Percentiles rank a stretch among this genome's conserved stretches.
phyloP scores from a whole-genome alignment of 92 coral and sea anemone species.

The Umimayanthus chanpuru region DNA sequence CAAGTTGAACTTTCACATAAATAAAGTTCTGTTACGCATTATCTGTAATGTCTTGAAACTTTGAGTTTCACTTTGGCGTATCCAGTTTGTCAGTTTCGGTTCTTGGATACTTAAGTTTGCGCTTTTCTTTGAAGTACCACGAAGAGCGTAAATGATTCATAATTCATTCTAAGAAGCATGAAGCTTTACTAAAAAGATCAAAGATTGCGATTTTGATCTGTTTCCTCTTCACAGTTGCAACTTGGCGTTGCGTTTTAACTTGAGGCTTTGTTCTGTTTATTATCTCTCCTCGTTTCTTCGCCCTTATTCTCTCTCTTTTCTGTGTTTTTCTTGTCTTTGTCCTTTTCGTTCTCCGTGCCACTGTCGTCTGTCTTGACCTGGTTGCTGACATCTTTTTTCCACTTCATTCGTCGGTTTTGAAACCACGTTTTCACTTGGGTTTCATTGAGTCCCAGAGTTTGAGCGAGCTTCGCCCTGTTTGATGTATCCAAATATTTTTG shows the following conservation, averaged over 20 bases:
- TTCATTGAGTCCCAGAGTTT: slow-evolving; percentile 91
- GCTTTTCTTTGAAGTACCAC: slow-evolving; percentile 27
- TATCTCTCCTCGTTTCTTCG: slow-evolving; percentile 25
- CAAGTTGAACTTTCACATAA: slow-evolving; percentile 33
- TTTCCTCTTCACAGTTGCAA: slow-evolving; percentile 14
- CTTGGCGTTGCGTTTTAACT: neutral
- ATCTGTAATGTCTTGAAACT: slow-evolving; percentile 29
- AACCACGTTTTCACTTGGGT: slow-evolving; percentile 99
- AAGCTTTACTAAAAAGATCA: neutral
- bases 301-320: slow-evolving; percentile 23
- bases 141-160: neutral
- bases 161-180: neutral
- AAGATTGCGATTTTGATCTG: neutral
- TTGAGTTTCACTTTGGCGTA: slow-evolving; percentile 17
- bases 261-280: neutral
- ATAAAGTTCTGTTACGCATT: slow-evolving; percentile 30
- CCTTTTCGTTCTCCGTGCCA: slow-evolving; percentile 27
- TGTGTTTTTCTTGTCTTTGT: slow-evolving; percentile 1
- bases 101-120: neutral
- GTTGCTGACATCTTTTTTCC: slow-evolving; percentile 82
- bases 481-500: slow-evolving; percentile 97
- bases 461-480: slow-evolving; percentile 91
- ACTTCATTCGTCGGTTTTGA: slow-evolving; percentile 96
- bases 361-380: slow-evolving; percentile 5
- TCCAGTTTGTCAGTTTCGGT: slow-evolving; percentile 10